phyloP scores from a whole-genome alignment of 2,888 invertebrate genomes.

The Microctonus hyperodae region DNA sequence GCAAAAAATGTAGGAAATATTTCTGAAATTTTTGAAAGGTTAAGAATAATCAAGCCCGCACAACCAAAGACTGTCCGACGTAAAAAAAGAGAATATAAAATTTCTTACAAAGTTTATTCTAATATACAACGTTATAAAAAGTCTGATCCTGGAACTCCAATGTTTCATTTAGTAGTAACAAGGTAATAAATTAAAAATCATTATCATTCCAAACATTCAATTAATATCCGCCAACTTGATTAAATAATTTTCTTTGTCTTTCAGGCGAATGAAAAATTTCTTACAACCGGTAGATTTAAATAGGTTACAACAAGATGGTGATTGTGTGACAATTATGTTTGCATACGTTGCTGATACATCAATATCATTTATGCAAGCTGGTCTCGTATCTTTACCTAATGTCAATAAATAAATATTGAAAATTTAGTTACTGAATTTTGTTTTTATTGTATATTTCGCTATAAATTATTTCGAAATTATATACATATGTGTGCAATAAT shows the following conservation, averaged over 20 bases:
- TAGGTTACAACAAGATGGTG: conserved; percentile 54
- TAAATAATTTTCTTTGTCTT: conserved; percentile 10
- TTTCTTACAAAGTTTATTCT: conserved; percentile 58
- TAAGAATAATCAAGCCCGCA: conserved; percentile 56
- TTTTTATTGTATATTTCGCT: background rate
- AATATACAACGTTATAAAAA: conserved; percentile 51
- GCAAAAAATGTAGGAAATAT: conserved; percentile 47
- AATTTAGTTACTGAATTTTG: background rate
- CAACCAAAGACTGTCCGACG: conserved; percentile 50
- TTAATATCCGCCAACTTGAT: background rate
- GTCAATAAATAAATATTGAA: conserved; percentile 35
- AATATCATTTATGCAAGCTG: conserved; percentile 56
- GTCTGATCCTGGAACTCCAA: conserved; percentile 53
- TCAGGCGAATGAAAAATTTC: conserved; percentile 31
- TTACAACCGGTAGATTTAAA: conserved; percentile 54
- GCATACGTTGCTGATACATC: conserved; percentile 54
- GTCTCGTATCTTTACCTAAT: conserved; percentile 53
- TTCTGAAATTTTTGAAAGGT: conserved; percentile 51
- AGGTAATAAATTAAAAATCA: conserved; percentile 44
- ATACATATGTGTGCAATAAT: too few species aligned
- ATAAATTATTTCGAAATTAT: too few species aligned
- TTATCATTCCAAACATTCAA: background rate
- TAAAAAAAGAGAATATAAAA: conserved; percentile 50
- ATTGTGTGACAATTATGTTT: conserved; percentile 52
- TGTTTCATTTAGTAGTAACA: conserved; percentile 53